A percentile compares a stretch with the other conserved stretches of the same genome.
Conservation (phyloP, 2,113 vertebrate genomes). For the Eretmochelys imbricata region DNA sequence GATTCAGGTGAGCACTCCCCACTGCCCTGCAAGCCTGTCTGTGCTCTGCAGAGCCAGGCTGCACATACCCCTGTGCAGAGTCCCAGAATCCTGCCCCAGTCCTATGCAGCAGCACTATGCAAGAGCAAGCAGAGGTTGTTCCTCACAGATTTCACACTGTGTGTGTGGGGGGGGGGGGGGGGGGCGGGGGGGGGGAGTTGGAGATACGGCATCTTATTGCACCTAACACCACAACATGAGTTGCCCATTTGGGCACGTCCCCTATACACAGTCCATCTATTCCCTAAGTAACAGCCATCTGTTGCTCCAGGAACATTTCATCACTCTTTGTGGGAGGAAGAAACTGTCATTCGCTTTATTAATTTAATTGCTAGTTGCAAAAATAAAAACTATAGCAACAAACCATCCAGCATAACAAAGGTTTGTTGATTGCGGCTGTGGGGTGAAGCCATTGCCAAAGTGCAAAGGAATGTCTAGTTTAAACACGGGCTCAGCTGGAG, state of each 20-base stretch:
- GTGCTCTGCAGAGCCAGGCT: fast-evolving
- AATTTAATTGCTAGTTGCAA: slow-evolving; percentile 6
- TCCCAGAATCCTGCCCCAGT: neutral
- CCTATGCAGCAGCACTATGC: slow-evolving; percentile 7
- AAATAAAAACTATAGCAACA: slow-evolving; percentile 54
- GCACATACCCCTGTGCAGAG: neutral
- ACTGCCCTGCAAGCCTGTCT: fast-evolving
- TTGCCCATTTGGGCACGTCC: slow-evolving; percentile 18
- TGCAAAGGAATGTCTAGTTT: slow-evolving; percentile 70
- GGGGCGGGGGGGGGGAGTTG: neutral
- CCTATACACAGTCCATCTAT: neutral
- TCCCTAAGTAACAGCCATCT: neutral
- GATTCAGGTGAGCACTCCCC: neutral
- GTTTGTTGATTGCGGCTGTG: neutral
- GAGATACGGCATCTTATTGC: neutral
- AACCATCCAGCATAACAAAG: slow-evolving; percentile 15
- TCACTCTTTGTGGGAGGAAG: neutral
- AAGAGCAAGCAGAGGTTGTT: neutral
- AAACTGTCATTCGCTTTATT: slow-evolving; percentile 14
- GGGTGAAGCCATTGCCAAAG: slow-evolving; percentile 54
- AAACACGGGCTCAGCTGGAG: slow-evolving; percentile 59
- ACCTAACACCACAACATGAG: neutral
- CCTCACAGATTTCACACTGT: neutral
- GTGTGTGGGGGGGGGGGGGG: neutral
- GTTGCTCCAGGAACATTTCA: neutral